These are phyloP conservation scores for Sinella curviseta DNA, from an alignment of 1,140 invertebrate genomes.

Conservation along the genomic window DNA sequence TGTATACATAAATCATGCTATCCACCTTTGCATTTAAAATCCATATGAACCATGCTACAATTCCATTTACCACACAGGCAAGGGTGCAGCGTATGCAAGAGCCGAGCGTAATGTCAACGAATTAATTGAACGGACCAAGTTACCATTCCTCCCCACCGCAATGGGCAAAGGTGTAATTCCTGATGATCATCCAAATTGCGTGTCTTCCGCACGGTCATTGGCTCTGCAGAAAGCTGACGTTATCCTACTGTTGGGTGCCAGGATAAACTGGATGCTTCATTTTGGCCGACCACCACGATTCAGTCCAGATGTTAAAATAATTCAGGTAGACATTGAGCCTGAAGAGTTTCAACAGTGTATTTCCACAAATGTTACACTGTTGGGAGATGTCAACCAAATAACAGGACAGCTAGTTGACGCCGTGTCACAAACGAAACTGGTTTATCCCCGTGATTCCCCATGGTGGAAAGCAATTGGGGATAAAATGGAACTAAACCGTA, in stretches of 20 bases:
- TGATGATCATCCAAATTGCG: conserved; percentile 74
- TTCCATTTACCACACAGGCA: not conserved
- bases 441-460: conserved; percentile 54
- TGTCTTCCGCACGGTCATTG: conserved; percentile 79
- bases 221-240: conserved; percentile 86
- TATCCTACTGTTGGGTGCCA: conserved; percentile 82
- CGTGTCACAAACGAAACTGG: conserved; percentile 53
- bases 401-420: conserved; percentile 61
- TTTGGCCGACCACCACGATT: conserved; percentile 89
- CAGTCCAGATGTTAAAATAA: conserved; percentile 71
- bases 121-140: conserved; percentile 68
- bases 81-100: conserved; percentile 75
- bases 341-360: conserved; percentile 93
- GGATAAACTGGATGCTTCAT: conserved; percentile 97
- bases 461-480: conserved; percentile 65
- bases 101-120: conserved; percentile 71
- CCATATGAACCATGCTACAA: too few species aligned
- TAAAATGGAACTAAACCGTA: conserved; percentile 58
- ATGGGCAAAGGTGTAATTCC: conserved; percentile 95
- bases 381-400: conserved; percentile 76
- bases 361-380: conserved; percentile 69
- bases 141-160: conserved; percentile 90
- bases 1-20: not conserved
- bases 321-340: conserved; percentile 78
- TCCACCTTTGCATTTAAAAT: not conserved